These are phyloP conservation scores for Eptatretus atami DNA, from an alignment of 2,797 vertebrate species.

Conservation along the genomic window DNA sequence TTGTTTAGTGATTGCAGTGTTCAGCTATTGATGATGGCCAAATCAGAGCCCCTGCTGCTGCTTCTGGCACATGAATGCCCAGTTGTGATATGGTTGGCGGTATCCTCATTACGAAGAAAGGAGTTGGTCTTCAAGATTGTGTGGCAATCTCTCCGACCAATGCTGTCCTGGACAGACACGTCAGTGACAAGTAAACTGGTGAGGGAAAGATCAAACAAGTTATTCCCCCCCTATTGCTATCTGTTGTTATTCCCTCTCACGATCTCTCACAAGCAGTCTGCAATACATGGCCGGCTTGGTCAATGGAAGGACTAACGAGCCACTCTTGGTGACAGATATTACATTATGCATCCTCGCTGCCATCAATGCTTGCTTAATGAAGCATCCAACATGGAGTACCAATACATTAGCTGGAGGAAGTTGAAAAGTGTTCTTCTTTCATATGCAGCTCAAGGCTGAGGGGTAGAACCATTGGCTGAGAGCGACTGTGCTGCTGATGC, in stretches of 20 bases:
- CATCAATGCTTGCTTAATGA: not conserved
- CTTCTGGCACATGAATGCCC: not conserved
- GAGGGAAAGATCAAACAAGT: not conserved
- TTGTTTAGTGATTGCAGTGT: no score
- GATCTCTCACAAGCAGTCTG: not conserved
- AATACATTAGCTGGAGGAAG: not conserved
- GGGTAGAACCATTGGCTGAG: no score
- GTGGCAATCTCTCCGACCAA: not conserved
- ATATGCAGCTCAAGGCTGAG: no score
- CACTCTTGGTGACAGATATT: not conserved
- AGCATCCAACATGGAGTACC: not conserved
- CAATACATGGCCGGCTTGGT: not conserved
- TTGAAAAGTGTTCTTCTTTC: no score
- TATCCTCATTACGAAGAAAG: not conserved
- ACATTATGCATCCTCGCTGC: not conserved
- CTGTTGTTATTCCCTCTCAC: not conserved
- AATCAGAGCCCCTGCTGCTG: not conserved
- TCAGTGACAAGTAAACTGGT: not conserved
- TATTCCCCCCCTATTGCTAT: not conserved
- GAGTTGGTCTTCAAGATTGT: not conserved
- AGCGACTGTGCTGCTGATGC: no score
- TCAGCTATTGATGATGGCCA: no score
- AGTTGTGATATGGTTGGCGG: not conserved
- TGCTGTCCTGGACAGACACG: not conserved
- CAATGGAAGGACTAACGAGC: no score